Evolutionary conservation across 1,140 invertebrate genomes (phyloP).

Genomic region (Choristoneura fumiferana): DNA sequence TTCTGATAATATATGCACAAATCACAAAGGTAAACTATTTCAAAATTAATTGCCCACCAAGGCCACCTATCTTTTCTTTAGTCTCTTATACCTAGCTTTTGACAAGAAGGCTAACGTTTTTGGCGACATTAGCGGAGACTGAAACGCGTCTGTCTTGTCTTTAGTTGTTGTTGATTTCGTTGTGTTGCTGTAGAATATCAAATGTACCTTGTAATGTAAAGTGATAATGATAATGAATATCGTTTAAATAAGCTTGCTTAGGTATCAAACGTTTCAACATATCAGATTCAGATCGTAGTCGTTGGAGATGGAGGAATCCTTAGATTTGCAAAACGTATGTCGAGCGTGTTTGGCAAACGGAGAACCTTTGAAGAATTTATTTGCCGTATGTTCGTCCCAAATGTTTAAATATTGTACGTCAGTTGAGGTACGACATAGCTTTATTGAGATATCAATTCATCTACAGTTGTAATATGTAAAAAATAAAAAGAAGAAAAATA

Average conservation of each 20-base stretch:
- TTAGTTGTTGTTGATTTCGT: neutral
- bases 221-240: too few species aligned
- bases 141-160: neutral
- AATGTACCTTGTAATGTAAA: too few species aligned
- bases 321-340: slow-evolving; percentile 70
- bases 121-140: neutral
- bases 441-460: neutral
- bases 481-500: slow-evolving; percentile 19
- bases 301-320: slow-evolving; percentile 40
- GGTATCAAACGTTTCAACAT: too few species aligned
- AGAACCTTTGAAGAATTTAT: slow-evolving; percentile 65
- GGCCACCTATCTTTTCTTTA: too few species aligned
- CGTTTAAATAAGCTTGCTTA: too few species aligned
- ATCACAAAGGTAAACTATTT: too few species aligned
- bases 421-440: slow-evolving; percentile 56
- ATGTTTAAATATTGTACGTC: slow-evolving; percentile 75
- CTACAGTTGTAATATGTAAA: slow-evolving; percentile 1
- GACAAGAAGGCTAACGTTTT: too few species aligned
- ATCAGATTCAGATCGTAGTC: too few species aligned
- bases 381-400: slow-evolving; percentile 63
- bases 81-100: too few species aligned
- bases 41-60: too few species aligned
- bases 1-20: too few species aligned
- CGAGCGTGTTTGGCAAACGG: slow-evolving; percentile 65
- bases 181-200: too few species aligned